These are phyloP conservation scores for Xestia xanthographa DNA, from an alignment of 2,888 invertebrate species.

Conservation along the genomic window DNA sequence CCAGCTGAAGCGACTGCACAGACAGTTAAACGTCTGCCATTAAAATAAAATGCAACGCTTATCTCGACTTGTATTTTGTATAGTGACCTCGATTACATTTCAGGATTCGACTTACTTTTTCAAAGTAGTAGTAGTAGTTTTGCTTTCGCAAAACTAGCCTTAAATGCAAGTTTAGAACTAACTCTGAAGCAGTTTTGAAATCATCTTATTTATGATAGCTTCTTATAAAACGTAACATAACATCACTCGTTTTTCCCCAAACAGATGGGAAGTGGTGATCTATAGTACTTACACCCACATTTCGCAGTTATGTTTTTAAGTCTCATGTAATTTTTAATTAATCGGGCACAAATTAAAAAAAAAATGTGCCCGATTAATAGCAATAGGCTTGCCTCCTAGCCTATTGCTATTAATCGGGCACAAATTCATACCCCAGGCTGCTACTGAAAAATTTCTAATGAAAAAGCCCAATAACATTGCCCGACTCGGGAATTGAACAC, in stretches of 20 bases:
- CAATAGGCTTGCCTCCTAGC: no score
- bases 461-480: not conserved
- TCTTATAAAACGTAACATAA: constrained; percentile 52
- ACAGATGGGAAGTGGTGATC: not conserved
- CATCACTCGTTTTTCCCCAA: not conserved
- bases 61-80: constrained; percentile 40
- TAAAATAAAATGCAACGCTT: constrained; percentile 53
- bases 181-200: constrained; percentile 1
- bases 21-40: constrained; percentile 35
- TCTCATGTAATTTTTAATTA: not conserved
- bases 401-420: no score
- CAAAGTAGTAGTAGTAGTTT: no score
- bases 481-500: not conserved
- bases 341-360: no score
- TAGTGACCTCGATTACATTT: constrained; percentile 34
- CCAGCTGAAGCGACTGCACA: constrained; percentile 16
- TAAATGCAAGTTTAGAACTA: not conserved
- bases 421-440: not conserved
- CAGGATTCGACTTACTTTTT: constrained; percentile 8
- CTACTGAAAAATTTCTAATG: not conserved
- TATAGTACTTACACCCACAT: not conserved
- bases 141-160: constrained; percentile 25
- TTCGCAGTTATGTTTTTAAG: not conserved
- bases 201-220: not conserved
- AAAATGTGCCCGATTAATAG: no score